Percentiles rank a stretch among this genome's conserved stretches.
Conservation (phyloP, 1,140 invertebrate genomes). For the Nasonia giraulti region DNA sequence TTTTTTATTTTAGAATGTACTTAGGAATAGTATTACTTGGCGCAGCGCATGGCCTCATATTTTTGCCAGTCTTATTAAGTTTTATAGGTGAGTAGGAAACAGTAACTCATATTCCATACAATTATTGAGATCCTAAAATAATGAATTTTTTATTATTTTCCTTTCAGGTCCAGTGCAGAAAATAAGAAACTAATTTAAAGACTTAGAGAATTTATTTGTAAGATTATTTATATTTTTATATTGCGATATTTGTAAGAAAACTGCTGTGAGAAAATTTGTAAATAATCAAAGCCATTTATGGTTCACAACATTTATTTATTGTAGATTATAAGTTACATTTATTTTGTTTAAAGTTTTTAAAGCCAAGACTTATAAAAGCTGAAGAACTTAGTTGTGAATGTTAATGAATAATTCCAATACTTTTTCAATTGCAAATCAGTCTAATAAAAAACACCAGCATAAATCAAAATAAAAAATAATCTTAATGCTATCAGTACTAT, state of each 20-base stretch:
- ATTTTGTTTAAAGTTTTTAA: slow-evolving; percentile 30
- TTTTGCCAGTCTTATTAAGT: slow-evolving; percentile 96
- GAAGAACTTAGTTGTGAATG: slow-evolving; percentile 16
- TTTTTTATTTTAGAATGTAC: slow-evolving; percentile 99
- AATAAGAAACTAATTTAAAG: slow-evolving; percentile 2
- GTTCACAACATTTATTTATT: slow-evolving; percentile 46
- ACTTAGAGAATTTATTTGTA: neutral
- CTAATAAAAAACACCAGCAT: slow-evolving; percentile 41
- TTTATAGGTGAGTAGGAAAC: slow-evolving; percentile 82
- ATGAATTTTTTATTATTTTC: neutral
- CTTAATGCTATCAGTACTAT: slow-evolving; percentile 43
- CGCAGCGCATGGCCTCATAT: slow-evolving; percentile 95
- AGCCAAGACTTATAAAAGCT: slow-evolving; percentile 19
- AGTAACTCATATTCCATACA: neutral
- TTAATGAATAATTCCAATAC: slow-evolving; percentile 16
- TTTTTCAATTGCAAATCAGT: slow-evolving; percentile 46
- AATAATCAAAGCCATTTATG: slow-evolving; percentile 18
- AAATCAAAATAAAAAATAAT: slow-evolving; percentile 41
- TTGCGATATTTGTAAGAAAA: neutral
- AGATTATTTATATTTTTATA: slow-evolving; percentile 25
- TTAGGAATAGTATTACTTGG: slow-evolving; percentile 96
- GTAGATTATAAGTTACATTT: slow-evolving; percentile 38
- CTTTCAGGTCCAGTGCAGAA: slow-evolving; percentile 25
- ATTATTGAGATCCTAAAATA: neutral
- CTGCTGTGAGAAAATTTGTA: slow-evolving; percentile 7